A percentile compares a stretch with the other conserved stretches of the same genome.
Conservation (phyloP, 2,888 invertebrate species). For the Amiota mariae region DNA sequence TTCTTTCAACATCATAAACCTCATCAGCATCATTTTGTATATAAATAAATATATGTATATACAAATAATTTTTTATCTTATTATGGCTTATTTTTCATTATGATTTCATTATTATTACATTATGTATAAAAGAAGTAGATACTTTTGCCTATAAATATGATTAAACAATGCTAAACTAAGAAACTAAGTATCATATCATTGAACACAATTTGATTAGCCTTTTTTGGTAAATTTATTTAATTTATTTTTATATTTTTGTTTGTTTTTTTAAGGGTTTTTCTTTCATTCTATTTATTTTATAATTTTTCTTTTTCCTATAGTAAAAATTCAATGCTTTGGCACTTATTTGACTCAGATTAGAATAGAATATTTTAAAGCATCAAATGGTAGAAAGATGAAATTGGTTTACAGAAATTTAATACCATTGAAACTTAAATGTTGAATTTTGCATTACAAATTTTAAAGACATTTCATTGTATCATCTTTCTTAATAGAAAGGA, state of each 20-base stretch:
- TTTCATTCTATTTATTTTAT: too few relatives aligned
- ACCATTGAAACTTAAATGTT: too few relatives aligned
- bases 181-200: constrained; percentile 35
- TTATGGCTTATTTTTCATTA: neutral
- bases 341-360: too few relatives aligned
- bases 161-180: constrained; percentile 18
- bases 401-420: too few relatives aligned
- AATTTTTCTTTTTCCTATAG: too few relatives aligned
- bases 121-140: neutral
- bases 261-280: neutral
- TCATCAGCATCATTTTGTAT: too few relatives aligned
- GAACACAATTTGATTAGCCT: constrained; percentile 48
- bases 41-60: neutral
- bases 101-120: neutral
- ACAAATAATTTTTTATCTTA: constrained; percentile 7
- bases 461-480: too few relatives aligned
- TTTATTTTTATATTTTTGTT: constrained; percentile 37
- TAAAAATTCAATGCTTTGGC: too few relatives aligned
- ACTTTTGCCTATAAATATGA: neutral
- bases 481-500: too few relatives aligned
- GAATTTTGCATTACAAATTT: too few relatives aligned
- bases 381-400: too few relatives aligned
- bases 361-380: too few relatives aligned
- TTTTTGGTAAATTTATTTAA: constrained; percentile 27
- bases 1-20: neutral